Evolutionary conservation across 2,888 invertebrate genomes (phyloP).

Genomic region (Operophtera brumata): DNA sequence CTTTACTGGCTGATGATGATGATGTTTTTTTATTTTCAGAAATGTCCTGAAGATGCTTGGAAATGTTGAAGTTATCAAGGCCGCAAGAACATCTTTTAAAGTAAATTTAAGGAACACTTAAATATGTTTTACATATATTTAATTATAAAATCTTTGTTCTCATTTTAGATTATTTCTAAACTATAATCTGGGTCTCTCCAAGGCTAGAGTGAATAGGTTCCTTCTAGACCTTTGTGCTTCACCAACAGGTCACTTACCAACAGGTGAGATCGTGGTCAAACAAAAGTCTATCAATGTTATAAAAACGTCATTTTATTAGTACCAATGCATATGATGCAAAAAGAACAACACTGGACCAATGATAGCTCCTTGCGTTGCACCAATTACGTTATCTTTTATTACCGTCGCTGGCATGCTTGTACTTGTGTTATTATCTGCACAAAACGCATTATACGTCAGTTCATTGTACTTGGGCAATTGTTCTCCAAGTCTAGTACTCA

Average conservation of each 20-base stretch:
- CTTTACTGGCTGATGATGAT: too few species aligned
- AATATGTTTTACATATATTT: too few species aligned
- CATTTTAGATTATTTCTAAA: not conserved
- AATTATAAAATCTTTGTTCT: not conserved
- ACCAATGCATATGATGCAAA: not conserved
- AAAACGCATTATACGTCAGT: slow-evolving; percentile 37
- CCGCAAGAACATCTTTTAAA: not conserved
- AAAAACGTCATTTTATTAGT: not conserved
- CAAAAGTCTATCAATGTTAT: too few species aligned
- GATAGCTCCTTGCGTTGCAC: slow-evolving; percentile 28
- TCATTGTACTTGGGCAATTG: slow-evolving; percentile 40
- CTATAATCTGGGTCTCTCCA: too few species aligned
- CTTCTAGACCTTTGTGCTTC: not conserved
- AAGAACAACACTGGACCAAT: slow-evolving; percentile 25
- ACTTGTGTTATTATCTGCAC: slow-evolving; percentile 20
- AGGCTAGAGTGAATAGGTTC: too few species aligned
- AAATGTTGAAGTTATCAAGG: slow-evolving; percentile 42
- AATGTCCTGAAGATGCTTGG: slow-evolving; percentile 63
- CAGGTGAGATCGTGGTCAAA: too few species aligned
- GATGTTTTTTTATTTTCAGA: slow-evolving; percentile 54
- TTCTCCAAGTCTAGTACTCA: slow-evolving; percentile 6
- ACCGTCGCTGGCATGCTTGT: slow-evolving; percentile 11
- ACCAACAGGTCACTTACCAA: too few species aligned
- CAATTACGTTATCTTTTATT: slow-evolving; percentile 36
- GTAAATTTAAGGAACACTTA: not conserved